phyloP scores from a whole-genome alignment of 2,797 vertebrate species.

The Lagocephalus sceleratus region DNA sequence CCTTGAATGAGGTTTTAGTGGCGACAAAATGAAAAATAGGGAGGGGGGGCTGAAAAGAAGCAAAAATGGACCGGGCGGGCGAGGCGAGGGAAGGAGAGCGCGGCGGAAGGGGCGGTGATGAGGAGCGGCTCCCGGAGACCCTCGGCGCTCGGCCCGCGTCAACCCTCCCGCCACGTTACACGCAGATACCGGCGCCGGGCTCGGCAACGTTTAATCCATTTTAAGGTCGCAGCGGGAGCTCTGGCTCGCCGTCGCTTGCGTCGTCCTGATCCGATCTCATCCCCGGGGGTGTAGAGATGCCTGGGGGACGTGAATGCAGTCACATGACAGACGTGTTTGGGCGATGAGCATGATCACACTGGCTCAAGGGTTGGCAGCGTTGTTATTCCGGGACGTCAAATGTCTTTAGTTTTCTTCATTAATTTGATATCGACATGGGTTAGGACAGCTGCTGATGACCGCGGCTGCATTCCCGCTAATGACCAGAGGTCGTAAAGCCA shows the following conservation, averaged over 20 bases:
- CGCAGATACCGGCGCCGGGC: slow-evolving; percentile 12
- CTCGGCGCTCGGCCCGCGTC: slow-evolving; percentile 21
- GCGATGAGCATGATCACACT: too few species aligned
- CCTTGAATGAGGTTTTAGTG: slow-evolving; percentile 77
- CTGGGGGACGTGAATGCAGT: background rate
- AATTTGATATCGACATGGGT: too few species aligned
- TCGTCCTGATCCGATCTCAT: background rate
- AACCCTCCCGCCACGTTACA: slow-evolving; percentile 13
- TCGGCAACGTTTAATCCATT: slow-evolving; percentile 25
- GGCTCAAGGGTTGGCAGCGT: too few species aligned
- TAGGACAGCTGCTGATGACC: too few species aligned
- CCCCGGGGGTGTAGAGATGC: background rate
- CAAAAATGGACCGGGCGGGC: slow-evolving; percentile 16
- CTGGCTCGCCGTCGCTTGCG: slow-evolving; percentile 16
- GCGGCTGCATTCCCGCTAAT: too few species aligned
- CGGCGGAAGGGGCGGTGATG: slow-evolving; percentile 9
- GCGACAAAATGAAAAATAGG: slow-evolving; percentile 50
- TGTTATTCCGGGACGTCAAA: too few species aligned
- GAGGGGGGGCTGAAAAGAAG: slow-evolving; percentile 33
- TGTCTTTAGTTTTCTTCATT: too few species aligned
- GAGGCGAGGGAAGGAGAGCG: slow-evolving; percentile 4
- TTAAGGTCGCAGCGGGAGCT: background rate
- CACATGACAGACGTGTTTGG: too few species aligned
- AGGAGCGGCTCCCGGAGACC: slow-evolving; percentile 7
- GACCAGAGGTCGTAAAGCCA: background rate